Percentiles rank a stretch among this genome's conserved stretches.
phyloP scores from a whole-genome alignment of 2,113 vertebrate genomes.

The Rana temporaria region DNA sequence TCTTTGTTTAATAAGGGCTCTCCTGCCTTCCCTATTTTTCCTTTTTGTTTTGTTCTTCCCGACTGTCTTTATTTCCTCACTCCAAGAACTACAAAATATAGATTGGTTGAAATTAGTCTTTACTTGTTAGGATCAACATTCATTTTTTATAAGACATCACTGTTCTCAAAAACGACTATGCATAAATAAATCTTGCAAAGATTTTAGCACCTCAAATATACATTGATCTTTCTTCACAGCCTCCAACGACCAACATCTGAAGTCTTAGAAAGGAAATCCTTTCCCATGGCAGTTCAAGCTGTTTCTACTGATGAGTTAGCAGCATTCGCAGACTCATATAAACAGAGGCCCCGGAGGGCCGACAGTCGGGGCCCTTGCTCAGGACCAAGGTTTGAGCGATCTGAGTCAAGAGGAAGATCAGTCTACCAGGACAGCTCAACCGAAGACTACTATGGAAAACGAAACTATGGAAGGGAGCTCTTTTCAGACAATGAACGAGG shows the following conservation, averaged over 20 bases:
- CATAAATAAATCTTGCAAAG: neutral
- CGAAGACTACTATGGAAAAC: conserved; percentile 71
- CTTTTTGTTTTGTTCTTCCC: no score
- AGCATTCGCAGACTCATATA: conserved; percentile 85
- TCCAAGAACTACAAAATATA: no score
- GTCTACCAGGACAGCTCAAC: conserved; percentile 70
- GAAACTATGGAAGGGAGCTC: conserved; percentile 70
- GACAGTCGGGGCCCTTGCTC: conserved; percentile 74
- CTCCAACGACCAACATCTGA: conserved; percentile 90
- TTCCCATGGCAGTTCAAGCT: conserved; percentile 81
- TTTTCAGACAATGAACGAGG: conserved; percentile 71
- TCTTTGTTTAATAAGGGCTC: no score
- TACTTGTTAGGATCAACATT: no score
- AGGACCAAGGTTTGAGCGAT: conserved; percentile 70
- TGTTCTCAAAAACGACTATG: no score
- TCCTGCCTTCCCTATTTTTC: no score
- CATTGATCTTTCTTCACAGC: conserved; percentile 59
- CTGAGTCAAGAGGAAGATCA: conserved; percentile 67
- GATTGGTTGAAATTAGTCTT: no score
- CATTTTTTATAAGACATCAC: no score
- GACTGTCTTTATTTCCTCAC: no score
- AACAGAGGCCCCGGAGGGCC: conserved; percentile 71
- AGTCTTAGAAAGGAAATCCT: conserved; percentile 87
- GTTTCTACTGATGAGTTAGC: conserved; percentile 95
- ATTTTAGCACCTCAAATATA: neutral